phyloP scores from a whole-genome alignment of 2,113 vertebrate species.

The Hippopotamus amphibius region DNA sequence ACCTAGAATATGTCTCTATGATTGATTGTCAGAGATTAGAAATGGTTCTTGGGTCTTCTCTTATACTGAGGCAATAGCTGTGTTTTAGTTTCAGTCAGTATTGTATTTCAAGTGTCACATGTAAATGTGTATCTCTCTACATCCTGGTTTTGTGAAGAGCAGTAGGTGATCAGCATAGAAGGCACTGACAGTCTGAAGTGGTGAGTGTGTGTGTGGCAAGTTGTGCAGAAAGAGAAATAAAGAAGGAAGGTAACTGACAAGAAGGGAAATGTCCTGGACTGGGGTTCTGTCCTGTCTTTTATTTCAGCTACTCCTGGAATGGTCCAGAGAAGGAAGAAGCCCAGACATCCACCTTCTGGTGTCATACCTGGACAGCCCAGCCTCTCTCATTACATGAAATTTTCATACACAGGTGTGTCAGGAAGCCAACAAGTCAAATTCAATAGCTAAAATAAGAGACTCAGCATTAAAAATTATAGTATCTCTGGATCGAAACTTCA shows the following conservation, averaged over 20 bases:
- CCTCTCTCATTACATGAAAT: background rate
- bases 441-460: background rate
- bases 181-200: background rate
- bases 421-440: background rate
- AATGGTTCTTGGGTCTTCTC: background rate
- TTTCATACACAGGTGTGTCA: background rate
- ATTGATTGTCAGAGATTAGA: background rate
- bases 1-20: background rate
- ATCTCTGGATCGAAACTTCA: background rate
- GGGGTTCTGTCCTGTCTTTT: background rate
- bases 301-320: background rate
- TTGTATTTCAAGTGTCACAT: background rate
- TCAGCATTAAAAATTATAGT: background rate
- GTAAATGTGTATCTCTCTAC: background rate
- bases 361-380: background rate
- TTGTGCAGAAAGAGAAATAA: background rate
- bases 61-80: background rate
- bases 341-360: background rate
- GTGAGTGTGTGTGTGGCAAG: background rate
- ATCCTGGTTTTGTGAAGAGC: background rate
- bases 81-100: background rate
- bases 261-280: background rate
- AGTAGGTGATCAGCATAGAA: background rate
- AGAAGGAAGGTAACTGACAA: background rate
- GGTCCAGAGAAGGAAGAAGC: background rate